Conservation (phyloP, 2,797 vertebrate species). For the Semaprochilodus insignis region DNA sequence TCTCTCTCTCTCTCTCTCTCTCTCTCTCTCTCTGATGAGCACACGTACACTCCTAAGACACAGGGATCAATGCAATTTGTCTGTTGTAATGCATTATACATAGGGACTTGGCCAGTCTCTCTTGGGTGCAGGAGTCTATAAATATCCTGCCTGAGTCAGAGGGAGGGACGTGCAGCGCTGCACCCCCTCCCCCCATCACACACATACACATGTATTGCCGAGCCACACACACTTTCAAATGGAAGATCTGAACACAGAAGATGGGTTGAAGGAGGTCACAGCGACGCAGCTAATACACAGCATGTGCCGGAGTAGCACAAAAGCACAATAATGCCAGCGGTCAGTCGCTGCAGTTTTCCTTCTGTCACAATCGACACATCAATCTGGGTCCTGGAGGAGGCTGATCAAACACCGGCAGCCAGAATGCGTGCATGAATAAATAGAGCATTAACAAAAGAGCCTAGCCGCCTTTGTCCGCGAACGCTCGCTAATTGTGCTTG, state of each 20-base stretch:
- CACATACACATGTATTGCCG: not conserved
- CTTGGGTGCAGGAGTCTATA: conserved; percentile 58
- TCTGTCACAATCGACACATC: conserved; percentile 12
- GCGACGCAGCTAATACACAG: not conserved
- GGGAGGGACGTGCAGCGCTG: conserved; percentile 46
- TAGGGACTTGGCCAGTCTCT: conserved; percentile 42
- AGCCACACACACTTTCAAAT: conserved; percentile 31
- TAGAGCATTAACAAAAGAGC: not conserved
- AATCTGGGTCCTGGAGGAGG: not conserved
- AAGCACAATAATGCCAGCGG: conserved; percentile 9
- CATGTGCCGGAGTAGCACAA: not conserved
- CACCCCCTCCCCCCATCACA: not conserved
- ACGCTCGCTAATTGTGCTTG: not conserved
- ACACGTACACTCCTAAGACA: conserved; percentile 1
- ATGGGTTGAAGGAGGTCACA: not conserved
- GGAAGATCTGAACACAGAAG: conserved; percentile 31
- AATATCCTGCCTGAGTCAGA: conserved; percentile 63
- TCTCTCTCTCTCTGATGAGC: not conserved
- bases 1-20: not conserved
- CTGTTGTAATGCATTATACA: conserved; percentile 49
- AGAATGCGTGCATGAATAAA: not conserved
- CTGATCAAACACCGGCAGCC: not conserved
- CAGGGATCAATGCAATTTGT: conserved; percentile 30
- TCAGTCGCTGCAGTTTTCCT: conserved; percentile 6
- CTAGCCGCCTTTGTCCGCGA: not conserved